These are phyloP conservation scores for Crocuta crocuta DNA, from an alignment of 2,113 vertebrate genomes.

Conservation along the genomic window DNA sequence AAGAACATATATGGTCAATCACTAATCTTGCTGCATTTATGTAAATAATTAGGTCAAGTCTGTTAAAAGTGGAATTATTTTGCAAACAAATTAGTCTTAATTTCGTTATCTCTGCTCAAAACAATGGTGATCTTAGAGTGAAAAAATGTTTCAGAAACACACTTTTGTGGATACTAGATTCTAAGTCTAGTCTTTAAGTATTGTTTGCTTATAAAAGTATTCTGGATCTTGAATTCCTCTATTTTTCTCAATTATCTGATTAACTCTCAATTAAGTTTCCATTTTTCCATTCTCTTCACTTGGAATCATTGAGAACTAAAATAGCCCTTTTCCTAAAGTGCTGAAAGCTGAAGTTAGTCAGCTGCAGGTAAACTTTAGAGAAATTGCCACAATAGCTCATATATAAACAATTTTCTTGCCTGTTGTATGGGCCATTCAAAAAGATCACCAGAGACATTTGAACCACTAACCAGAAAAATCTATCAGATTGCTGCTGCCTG, in stretches of 20 bases:
- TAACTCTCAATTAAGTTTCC: not conserved
- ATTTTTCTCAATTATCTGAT: not conserved
- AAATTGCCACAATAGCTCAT: not conserved
- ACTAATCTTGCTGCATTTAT: not conserved
- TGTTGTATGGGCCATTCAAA: not conserved
- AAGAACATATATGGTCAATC: not conserved
- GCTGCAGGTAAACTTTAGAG: not conserved
- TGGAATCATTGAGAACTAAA: not conserved
- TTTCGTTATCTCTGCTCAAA: not conserved
- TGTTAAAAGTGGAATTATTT: not conserved
- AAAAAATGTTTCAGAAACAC: not conserved
- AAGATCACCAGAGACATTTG: not conserved
- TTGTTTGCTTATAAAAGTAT: not conserved
- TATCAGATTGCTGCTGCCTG: not conserved
- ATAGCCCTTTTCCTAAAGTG: not conserved
- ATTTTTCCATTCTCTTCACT: not conserved
- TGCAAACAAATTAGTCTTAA: not conserved
- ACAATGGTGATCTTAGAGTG: not conserved
- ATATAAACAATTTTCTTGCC: not conserved
- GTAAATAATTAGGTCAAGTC: not conserved
- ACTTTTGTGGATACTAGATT: not conserved
- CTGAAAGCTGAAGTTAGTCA: not conserved
- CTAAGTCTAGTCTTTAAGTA: not conserved
- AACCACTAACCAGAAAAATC: not conserved
- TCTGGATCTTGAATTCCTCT: not conserved